A percentile compares a stretch with the other conserved stretches of the same genome.
Evolutionary conservation across 2,888 invertebrate genomes (phyloP).

Genomic region (Tryphoninae sp.): DNA sequence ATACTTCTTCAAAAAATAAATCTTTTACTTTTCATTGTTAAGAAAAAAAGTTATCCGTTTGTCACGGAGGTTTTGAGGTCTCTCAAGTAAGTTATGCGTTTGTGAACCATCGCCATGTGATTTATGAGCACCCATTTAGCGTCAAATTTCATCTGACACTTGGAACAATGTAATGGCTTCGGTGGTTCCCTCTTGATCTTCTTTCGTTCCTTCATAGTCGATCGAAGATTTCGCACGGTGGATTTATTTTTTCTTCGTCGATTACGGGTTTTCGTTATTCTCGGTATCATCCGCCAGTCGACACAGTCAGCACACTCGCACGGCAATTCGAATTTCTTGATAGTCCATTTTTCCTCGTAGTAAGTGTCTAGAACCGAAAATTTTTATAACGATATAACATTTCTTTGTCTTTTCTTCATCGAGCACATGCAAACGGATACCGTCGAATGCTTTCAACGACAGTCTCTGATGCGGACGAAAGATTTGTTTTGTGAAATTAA

Average conservation of each 20-base stretch:
- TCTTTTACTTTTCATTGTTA: neutral
- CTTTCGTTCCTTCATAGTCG: neutral
- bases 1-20: neutral
- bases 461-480: too few species aligned
- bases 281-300: conserved; percentile 32
- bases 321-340: conserved; percentile 86
- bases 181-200: neutral
- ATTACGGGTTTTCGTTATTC: conserved; percentile 45
- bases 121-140: conserved; percentile 39
- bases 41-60: neutral
- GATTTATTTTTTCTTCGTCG: conserved; percentile 40
- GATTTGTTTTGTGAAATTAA: too few species aligned
- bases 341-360: conserved; percentile 84
- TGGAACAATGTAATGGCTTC: conserved; percentile 54
- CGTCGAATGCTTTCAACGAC: neutral
- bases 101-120: conserved; percentile 45
- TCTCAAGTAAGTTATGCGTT: conserved; percentile 25
- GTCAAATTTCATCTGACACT: conserved; percentile 30
- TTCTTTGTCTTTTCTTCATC: neutral
- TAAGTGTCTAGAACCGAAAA: conserved; percentile 41
- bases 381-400: neutral
- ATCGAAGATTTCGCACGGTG: neutral
- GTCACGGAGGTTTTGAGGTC: conserved; percentile 15
- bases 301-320: conserved; percentile 85
- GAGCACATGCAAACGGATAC: neutral